Evolutionary conservation across 2,113 vertebrate genomes (phyloP).

Genomic region (Callaeas wilsoni): DNA sequence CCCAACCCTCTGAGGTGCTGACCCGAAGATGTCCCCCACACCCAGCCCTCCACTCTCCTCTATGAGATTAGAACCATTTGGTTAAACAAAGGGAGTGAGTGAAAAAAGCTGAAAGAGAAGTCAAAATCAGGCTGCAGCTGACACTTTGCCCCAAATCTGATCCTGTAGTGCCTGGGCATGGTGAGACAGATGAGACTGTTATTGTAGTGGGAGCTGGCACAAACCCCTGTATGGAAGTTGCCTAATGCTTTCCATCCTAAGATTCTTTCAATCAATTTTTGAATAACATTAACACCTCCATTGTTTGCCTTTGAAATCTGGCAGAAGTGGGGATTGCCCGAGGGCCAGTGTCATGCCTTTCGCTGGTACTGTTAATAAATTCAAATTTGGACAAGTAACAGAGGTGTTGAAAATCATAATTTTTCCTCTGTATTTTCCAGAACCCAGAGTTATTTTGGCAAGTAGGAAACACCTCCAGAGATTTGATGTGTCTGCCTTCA

Average conservation of each 20-base stretch:
- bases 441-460: not conserved
- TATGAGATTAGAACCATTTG: not conserved
- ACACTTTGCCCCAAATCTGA: not conserved
- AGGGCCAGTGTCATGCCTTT: constrained; percentile 5
- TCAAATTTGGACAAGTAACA: not conserved
- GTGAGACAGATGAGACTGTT: not conserved
- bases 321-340: not conserved
- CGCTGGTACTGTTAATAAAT: not conserved
- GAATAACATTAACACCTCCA: not conserved
- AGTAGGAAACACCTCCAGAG: not conserved
- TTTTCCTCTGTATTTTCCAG: not conserved
- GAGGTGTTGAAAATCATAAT: constrained; percentile 17
- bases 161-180: not conserved
- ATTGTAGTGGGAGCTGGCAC: not conserved
- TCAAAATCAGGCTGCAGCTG: not conserved
- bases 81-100: not conserved
- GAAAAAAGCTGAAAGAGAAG: not conserved
- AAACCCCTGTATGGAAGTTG: not conserved
- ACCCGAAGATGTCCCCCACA: not conserved
- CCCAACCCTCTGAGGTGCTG: not conserved
- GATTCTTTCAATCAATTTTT: not conserved
- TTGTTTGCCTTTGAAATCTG: constrained; percentile 29
- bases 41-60: not conserved
- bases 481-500: not conserved
- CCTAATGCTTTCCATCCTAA: constrained; percentile 34